These are phyloP conservation scores for Pantala flavescens DNA, from an alignment of 1,140 invertebrate genomes.

Conservation along the genomic window DNA sequence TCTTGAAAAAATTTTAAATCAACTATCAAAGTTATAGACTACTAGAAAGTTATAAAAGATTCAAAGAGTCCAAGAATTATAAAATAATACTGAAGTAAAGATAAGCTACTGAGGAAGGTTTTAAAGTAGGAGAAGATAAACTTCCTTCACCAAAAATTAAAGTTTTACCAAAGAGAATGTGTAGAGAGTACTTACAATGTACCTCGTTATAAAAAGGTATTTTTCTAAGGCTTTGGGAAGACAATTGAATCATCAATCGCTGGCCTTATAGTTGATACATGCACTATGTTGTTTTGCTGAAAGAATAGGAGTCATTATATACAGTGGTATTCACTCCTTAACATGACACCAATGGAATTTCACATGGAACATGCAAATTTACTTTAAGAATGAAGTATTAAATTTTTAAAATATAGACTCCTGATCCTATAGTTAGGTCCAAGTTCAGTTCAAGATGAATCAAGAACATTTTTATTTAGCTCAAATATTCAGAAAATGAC, in stretches of 20 bases:
- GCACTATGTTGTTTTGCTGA: slow-evolving; percentile 14
- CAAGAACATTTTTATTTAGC: background rate
- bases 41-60: too few relatives aligned
- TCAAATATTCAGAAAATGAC: too few relatives aligned
- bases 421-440: background rate
- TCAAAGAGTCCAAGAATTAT: too few relatives aligned
- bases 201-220: background rate
- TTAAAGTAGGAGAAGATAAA: too few relatives aligned
- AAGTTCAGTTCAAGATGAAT: background rate
- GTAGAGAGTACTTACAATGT: background rate
- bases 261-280: slow-evolving; percentile 24
- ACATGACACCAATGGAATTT: background rate
- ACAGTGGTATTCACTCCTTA: background rate
- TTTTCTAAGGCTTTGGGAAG: slow-evolving; percentile 30
- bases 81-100: too few relatives aligned
- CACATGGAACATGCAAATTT: background rate
- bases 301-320: slow-evolving; percentile 13
- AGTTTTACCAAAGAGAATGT: slow-evolving; percentile 24
- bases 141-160: slow-evolving; percentile 14
- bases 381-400: too few relatives aligned
- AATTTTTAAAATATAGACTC: background rate
- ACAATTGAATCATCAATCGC: slow-evolving; percentile 30
- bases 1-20: too few relatives aligned
- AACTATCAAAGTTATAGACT: too few relatives aligned
- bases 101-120: too few relatives aligned